A percentile compares a stretch with the other conserved stretches of the same genome.
Conservation (phyloP, 2,113 vertebrate genomes). For the Halcyon malimbica region DNA sequence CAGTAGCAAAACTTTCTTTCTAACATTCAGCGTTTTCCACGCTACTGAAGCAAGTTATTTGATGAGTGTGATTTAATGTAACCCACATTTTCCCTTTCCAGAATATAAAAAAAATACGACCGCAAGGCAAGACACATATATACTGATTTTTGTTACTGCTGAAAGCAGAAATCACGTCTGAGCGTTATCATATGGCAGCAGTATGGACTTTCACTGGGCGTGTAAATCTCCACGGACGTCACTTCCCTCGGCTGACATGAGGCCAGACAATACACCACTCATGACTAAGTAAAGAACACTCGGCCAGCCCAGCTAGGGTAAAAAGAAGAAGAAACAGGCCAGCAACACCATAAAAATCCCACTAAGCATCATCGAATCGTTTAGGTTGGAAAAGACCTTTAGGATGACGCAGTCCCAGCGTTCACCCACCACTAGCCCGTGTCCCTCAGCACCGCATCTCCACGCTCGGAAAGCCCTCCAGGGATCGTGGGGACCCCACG, state of each 20-base stretch:
- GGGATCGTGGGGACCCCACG: too few relatives aligned
- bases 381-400: too few relatives aligned
- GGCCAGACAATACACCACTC: neutral
- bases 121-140: accelerated
- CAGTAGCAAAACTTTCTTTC: neutral
- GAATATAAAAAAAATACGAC: accelerated
- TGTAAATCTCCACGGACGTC: accelerated
- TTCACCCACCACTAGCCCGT: too few relatives aligned
- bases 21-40: accelerated
- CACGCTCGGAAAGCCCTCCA: too few relatives aligned
- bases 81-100: too few relatives aligned
- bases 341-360: accelerated
- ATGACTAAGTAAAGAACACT: neutral
- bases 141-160: neutral
- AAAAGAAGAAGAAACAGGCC: too few relatives aligned
- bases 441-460: too few relatives aligned
- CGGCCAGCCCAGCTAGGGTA: neutral
- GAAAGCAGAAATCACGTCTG: neutral
- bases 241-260: neutral
- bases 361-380: too few relatives aligned
- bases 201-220: accelerated
- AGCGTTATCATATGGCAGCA: neutral
- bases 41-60: neutral
- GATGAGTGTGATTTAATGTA: accelerated
- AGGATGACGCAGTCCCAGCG: too few relatives aligned